phyloP scores from a whole-genome alignment of 64 coral and sea anemone genomes.

The Pocillopora damicornis region DNA sequence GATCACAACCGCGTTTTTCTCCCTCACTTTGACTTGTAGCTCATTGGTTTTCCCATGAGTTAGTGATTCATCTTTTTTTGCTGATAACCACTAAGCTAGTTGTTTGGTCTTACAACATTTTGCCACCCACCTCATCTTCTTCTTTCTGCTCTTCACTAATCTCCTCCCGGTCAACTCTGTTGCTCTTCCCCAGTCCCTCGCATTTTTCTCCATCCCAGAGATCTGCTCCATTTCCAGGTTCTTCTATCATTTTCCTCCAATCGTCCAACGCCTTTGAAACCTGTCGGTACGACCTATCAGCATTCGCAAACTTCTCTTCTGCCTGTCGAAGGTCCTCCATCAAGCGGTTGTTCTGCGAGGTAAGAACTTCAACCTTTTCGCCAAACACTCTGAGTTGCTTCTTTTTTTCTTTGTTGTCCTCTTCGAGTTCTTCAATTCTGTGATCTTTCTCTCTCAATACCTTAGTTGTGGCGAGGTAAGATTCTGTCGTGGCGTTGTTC shows the following conservation, averaged over 20 bases:
- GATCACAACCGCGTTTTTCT: too few species aligned
- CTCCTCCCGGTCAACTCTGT: neutral
- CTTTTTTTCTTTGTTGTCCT: conserved; percentile 7
- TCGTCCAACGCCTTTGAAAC: conserved; percentile 29
- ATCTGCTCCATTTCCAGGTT: neutral
- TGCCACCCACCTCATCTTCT: neutral
- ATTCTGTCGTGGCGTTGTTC: neutral
- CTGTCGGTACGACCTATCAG: neutral
- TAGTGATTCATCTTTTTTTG: too few species aligned
- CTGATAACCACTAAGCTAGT: too few species aligned
- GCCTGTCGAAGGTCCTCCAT: neutral
- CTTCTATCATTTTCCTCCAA: conserved; percentile 15
- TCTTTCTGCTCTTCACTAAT: neutral
- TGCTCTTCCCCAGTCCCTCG: neutral
- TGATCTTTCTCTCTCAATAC: conserved; percentile 31
- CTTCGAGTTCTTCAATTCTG: neutral
- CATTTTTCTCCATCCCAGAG: neutral
- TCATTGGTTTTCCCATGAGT: too few species aligned
- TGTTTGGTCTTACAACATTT: neutral
- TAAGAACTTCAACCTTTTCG: conserved; percentile 34
- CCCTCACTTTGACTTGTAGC: too few species aligned
- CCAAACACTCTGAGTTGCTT: neutral
- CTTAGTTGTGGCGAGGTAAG: neutral
- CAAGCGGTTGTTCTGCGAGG: conserved; percentile 16
- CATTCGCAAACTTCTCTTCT: neutral